These are phyloP conservation scores for Gobio occitaniae DNA, from an alignment of 2,797 vertebrate species.

Conservation along the genomic window DNA sequence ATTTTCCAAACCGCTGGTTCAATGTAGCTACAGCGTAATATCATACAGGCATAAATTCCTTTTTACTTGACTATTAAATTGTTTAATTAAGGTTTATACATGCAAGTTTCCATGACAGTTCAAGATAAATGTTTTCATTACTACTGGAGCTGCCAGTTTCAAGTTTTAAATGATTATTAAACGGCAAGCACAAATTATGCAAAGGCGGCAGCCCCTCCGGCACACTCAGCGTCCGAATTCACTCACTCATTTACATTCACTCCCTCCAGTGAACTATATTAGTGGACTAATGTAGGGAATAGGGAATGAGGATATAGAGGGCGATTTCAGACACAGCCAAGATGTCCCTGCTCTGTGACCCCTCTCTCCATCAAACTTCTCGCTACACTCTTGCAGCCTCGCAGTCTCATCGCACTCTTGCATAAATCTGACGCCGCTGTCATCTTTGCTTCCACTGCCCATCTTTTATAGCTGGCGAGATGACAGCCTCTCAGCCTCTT, in stretches of 20 bases:
- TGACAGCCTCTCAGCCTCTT: conserved; percentile 52
- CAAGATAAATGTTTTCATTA: no score
- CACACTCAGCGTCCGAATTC: no score
- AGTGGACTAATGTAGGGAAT: neutral
- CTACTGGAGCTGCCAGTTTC: no score
- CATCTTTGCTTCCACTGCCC: conserved; percentile 60
- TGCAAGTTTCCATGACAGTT: no score
- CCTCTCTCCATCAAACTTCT: conserved; percentile 31
- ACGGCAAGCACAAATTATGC: neutral
- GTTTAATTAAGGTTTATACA: no score
- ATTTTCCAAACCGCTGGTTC: neutral
- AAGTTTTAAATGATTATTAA: no score
- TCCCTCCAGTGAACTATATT: neutral
- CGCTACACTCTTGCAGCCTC: conserved; percentile 54
- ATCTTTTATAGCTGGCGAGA: conserved; percentile 61
- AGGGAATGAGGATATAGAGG: neutral
- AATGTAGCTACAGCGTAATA: neutral
- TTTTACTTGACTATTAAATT: no score
- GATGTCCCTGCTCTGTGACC: conserved; percentile 25
- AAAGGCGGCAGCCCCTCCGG: neutral
- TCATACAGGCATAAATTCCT: neutral
- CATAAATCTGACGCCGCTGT: conserved; percentile 69
- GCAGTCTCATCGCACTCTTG: conserved; percentile 66
- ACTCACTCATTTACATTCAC: neutral
- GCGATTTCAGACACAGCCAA: neutral